phyloP scores from a whole-genome alignment of 2,797 vertebrate species.

The Epinephelus coioides region DNA sequence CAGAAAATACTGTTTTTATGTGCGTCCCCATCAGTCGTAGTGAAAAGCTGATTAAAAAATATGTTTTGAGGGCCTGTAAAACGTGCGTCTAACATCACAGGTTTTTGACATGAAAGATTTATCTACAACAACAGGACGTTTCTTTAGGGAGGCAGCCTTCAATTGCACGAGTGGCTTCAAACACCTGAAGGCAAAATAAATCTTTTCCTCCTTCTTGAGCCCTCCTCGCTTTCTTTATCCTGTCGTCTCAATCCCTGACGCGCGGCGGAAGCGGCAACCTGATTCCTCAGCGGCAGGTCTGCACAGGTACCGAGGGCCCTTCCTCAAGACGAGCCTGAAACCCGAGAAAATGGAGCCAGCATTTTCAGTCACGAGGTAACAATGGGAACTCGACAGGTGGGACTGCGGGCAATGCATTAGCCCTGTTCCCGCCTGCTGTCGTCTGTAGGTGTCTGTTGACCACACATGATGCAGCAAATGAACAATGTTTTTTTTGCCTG shows the following conservation, averaged over 20 bases:
- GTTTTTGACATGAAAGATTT: slow-evolving; percentile 33
- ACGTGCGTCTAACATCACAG: not conserved
- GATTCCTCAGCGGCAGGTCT: slow-evolving; percentile 71
- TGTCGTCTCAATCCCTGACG: slow-evolving; percentile 43
- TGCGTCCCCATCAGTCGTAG: not conserved
- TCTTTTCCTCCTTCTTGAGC: slow-evolving; percentile 41
- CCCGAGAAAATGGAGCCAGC: slow-evolving; percentile 70
- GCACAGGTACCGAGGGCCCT: slow-evolving; percentile 68
- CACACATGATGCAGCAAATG: slow-evolving; percentile 78
- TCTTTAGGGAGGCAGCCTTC: slow-evolving; percentile 36
- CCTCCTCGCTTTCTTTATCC: slow-evolving; percentile 54
- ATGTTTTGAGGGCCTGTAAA: slow-evolving; percentile 1
- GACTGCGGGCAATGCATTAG: slow-evolving; percentile 73
- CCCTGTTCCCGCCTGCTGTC: slow-evolving; percentile 63
- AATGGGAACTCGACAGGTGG: slow-evolving; percentile 76
- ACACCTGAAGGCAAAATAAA: slow-evolving; percentile 55
- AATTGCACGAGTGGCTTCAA: slow-evolving; percentile 47
- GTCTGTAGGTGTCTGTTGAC: slow-evolving; percentile 75
- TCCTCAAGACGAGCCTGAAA: slow-evolving; percentile 65
- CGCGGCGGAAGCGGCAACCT: slow-evolving; percentile 65
- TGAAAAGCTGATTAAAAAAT: slow-evolving; percentile 4
- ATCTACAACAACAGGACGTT: slow-evolving; percentile 4
- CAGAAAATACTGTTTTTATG: slow-evolving; percentile 5
- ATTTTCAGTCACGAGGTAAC: slow-evolving; percentile 67
- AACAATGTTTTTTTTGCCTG: slow-evolving; percentile 68